A percentile compares a stretch with the other conserved stretches of the same genome.
These are phyloP conservation scores for Lepidothrix coronata DNA, from an alignment of 2,113 vertebrate genomes.

Conservation along the genomic window DNA sequence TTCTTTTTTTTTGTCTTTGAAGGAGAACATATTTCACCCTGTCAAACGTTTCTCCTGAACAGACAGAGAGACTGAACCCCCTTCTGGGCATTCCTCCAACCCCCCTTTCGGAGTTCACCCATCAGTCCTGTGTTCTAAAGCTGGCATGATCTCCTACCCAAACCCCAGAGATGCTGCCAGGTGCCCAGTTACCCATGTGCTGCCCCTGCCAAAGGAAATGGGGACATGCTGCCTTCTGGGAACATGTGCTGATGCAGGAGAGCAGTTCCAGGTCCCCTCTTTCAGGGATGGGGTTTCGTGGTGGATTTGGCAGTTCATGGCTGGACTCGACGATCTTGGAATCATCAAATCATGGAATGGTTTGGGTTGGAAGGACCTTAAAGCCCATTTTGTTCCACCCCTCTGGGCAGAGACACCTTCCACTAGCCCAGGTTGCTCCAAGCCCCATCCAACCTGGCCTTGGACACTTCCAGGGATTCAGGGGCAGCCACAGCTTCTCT, in stretches of 20 bases:
- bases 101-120: not conserved
- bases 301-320: not conserved
- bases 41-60: not conserved
- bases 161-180: not conserved
- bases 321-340: not conserved
- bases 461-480: not conserved
- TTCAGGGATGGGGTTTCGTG: not conserved
- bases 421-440: not conserved
- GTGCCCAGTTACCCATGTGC: not conserved
- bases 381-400: fast-evolving
- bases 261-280: not conserved
- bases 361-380: not conserved
- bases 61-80: not conserved
- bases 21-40: not conserved
- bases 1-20: not conserved
- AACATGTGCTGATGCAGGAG: fast-evolving
- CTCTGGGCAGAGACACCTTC: not conserved
- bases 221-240: fast-evolving
- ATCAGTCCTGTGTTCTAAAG: not conserved
- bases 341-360: not conserved
- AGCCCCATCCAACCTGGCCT: not conserved
- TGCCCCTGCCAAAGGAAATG: not conserved
- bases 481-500: not conserved
- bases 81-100: not conserved
- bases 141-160: not conserved